These are phyloP conservation scores for Chromobotia macracanthus DNA, from an alignment of 2,797 vertebrate genomes.

Conservation along the genomic window DNA sequence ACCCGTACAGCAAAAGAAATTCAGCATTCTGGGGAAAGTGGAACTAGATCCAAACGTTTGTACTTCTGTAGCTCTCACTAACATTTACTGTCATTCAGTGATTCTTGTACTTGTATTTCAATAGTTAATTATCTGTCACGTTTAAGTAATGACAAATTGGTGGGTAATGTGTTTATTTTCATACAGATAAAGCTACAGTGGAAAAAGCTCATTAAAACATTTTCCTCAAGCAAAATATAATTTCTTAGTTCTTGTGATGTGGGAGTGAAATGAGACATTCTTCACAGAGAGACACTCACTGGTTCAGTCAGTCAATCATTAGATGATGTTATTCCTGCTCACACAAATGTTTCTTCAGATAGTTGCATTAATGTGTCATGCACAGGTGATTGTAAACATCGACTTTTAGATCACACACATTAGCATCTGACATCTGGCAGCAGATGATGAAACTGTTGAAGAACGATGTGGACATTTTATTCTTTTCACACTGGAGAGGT, in stretches of 20 bases:
- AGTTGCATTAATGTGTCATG: background rate
- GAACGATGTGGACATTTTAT: slow-evolving; percentile 30
- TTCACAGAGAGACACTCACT: background rate
- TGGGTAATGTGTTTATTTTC: too few relatives aligned
- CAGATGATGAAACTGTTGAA: slow-evolving; percentile 26
- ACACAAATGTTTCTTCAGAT: background rate
- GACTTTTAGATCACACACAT: slow-evolving; percentile 44
- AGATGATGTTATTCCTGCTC: too few relatives aligned
- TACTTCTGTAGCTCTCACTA: background rate
- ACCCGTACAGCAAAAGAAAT: background rate
- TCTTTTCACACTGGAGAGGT: slow-evolving; percentile 19
- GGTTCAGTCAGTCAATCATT: too few relatives aligned
- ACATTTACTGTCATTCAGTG: too few relatives aligned
- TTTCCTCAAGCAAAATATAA: too few relatives aligned
- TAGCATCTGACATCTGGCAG: slow-evolving; percentile 26
- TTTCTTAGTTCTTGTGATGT: too few relatives aligned
- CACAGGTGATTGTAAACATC: background rate
- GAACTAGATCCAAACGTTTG: background rate
- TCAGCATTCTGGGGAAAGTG: background rate
- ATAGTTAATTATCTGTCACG: too few relatives aligned
- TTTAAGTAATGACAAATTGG: slow-evolving; percentile 17
- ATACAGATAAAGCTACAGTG: too few relatives aligned
- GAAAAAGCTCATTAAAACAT: too few relatives aligned
- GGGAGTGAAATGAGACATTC: background rate
- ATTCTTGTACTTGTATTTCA: too few relatives aligned